phyloP scores from a whole-genome alignment of 2,888 invertebrate species.

The Drosophila bunnanda region DNA sequence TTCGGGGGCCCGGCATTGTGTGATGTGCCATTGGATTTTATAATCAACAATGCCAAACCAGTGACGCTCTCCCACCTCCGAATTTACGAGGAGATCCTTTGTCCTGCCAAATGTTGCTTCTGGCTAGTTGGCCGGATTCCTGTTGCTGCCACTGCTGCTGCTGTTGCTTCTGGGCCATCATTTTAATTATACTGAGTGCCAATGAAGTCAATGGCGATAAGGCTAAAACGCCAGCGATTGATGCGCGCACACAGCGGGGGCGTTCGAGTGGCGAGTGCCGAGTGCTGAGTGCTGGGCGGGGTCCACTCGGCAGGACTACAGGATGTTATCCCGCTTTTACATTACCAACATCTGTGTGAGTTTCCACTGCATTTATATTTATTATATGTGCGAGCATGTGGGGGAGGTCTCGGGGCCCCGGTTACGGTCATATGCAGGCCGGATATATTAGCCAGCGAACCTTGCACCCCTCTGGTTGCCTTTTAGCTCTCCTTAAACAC shows the following conservation, averaged over 20 bases:
- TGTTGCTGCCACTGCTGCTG: slow-evolving; percentile 18
- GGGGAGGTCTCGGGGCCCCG: slow-evolving; percentile 20
- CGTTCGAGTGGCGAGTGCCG: slow-evolving; percentile 10
- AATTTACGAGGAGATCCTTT: slow-evolving; percentile 37
- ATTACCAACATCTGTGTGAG: slow-evolving; percentile 75
- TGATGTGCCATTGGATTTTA: slow-evolving; percentile 70
- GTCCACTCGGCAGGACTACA: slow-evolving; percentile 14
- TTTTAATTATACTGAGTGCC: slow-evolving; percentile 81
- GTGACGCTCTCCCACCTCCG: slow-evolving; percentile 16
- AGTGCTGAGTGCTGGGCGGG: background rate
- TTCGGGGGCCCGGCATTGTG: slow-evolving; percentile 55
- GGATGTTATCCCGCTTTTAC: slow-evolving; percentile 60
- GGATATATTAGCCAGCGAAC: slow-evolving; percentile 74
- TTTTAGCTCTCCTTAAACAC: background rate
- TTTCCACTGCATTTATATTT: slow-evolving; percentile 78
- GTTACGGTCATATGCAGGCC: slow-evolving; percentile 63
- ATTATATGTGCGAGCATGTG: slow-evolving; percentile 49
- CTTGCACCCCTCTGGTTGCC: slow-evolving; percentile 26
- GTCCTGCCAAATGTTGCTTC: slow-evolving; percentile 46
- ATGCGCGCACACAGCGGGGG: slow-evolving; percentile 54
- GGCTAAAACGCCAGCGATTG: slow-evolving; percentile 70
- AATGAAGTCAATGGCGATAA: slow-evolving; percentile 79
- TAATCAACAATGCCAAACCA: slow-evolving; percentile 75
- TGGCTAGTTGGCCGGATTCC: slow-evolving; percentile 33
- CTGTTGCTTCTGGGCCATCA: slow-evolving; percentile 67